A percentile compares a stretch with the other conserved stretches of the same genome.
Conservation (phyloP, 2,797 vertebrate species). For the Peromyscus nudipes region DNA sequence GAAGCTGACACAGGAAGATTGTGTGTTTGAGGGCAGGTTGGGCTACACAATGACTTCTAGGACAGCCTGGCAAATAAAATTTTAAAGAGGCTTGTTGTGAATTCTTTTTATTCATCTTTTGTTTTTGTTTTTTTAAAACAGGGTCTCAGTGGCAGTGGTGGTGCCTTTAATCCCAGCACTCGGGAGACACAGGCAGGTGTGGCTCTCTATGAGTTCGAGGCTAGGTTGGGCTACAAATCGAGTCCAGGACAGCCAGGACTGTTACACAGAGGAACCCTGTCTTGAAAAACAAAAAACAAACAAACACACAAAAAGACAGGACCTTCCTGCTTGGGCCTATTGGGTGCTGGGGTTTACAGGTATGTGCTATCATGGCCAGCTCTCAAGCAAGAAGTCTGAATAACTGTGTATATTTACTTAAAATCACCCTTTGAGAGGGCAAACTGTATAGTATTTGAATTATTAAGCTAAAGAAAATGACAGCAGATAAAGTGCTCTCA, state of each 20-base stretch:
- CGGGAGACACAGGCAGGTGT: too few species aligned
- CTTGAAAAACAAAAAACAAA: background rate
- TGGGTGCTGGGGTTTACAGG: background rate
- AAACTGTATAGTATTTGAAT: background rate
- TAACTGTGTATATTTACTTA: background rate
- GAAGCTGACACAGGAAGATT: background rate
- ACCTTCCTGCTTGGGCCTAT: too few species aligned
- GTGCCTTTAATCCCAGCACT: too few species aligned
- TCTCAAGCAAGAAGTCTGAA: background rate
- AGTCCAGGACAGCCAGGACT: background rate
- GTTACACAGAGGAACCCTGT: background rate
- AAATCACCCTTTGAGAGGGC: background rate
- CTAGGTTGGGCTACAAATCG: background rate
- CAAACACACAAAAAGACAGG: background rate
- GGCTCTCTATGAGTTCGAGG: too few species aligned
- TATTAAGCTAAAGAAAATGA: slow-evolving; percentile 35
- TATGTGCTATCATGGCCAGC: background rate
- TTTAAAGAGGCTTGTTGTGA: too few species aligned
- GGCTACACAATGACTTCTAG: background rate
- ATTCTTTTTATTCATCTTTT: background rate
- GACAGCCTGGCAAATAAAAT: background rate
- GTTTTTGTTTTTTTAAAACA: background rate
- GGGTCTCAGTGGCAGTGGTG: background rate
- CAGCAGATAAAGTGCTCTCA: background rate
- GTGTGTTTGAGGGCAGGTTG: background rate